Base-by-base conservation (phyloP, 2,888 invertebrate genomes). In the Mythimna vitellina region DNA sequence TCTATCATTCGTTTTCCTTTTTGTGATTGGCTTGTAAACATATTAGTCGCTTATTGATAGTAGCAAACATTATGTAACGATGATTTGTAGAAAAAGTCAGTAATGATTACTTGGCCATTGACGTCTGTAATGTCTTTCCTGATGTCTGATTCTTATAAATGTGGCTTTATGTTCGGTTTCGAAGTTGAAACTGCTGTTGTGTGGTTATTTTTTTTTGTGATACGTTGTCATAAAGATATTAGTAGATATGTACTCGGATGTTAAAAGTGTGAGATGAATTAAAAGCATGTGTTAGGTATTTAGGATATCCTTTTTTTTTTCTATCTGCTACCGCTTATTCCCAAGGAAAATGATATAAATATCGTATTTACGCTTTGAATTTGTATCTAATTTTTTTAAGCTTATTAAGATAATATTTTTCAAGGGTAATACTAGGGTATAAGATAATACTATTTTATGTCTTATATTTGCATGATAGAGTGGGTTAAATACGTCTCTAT, bases 1-100 rank as follows among this genome's bases (percentile, higher is more conserved):
- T 90, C 87, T 83, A 88, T 86, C 77, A 83, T 76, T 84, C 80
- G 85, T 91, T 90, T 92, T 91, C 87, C 90, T 90, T 87, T 86
- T 89, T 84, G 78, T 73, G 74, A 69, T 61, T 73, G 67, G 35
- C 60, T 65, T 35, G 68, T 80, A 82, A 76, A 78, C 75, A 85
- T 80, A 80, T 84, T 65, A 78, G 70, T 67, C 42, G 65, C 53
- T 73, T 60, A 78, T 68, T 74, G 72, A 74, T 80, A 76, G 70
- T 65, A 76, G 38, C 70, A 78, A 71, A 76, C 57, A 68, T 83
- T 83, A 80, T 69, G 64, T 81, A 81, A 83, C 46, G 51, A 68
- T 83, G 81, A 80, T 69, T 80, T 70, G 81, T 81, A 58, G 76
- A 80, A 81, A 73, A 84, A 66, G 46, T 65, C 53, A 12, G 53